Percentiles rank a stretch among this genome's conserved stretches.
Conservation (phyloP, 1,140 invertebrate species). For the Streblospio benedicti region DNA sequence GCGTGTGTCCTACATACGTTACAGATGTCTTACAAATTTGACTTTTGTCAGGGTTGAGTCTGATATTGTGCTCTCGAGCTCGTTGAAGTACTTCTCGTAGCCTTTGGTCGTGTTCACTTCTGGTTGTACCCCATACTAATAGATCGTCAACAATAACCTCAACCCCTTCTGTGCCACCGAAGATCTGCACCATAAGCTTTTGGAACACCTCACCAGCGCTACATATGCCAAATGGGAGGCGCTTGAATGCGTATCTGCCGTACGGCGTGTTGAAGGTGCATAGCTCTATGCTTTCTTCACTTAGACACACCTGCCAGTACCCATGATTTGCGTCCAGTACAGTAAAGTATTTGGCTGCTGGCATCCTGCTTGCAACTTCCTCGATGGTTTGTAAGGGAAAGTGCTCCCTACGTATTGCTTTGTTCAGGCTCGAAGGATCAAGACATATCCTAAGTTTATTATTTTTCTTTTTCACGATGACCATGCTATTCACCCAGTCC, state of each 20-base stretch:
- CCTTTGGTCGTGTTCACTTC: too few relatives aligned
- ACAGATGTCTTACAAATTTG: background rate
- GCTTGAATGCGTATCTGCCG: background rate
- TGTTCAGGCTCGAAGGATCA: conserved; percentile 14
- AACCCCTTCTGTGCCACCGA: background rate
- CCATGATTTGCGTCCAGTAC: background rate
- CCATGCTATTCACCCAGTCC: conserved; percentile 21
- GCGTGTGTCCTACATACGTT: background rate
- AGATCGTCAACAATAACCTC: background rate
- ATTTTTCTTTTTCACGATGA: conserved; percentile 20
- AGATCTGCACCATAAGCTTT: background rate
- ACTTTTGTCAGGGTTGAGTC: background rate
- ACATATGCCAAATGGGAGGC: background rate
- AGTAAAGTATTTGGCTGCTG: background rate
- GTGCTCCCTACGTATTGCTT: background rate
- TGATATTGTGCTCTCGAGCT: too few relatives aligned
- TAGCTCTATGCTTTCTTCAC: background rate
- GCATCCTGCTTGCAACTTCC: background rate
- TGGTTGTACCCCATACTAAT: conserved; percentile 1
- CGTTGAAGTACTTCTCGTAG: too few relatives aligned
- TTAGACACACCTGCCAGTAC: background rate
- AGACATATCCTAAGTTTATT: conserved; percentile 22
- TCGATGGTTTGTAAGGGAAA: background rate
- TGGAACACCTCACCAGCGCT: background rate
- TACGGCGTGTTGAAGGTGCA: conserved; percentile 5